Conservation (phyloP, 1,140 invertebrate genomes). For the Coptotermes formosanus region DNA sequence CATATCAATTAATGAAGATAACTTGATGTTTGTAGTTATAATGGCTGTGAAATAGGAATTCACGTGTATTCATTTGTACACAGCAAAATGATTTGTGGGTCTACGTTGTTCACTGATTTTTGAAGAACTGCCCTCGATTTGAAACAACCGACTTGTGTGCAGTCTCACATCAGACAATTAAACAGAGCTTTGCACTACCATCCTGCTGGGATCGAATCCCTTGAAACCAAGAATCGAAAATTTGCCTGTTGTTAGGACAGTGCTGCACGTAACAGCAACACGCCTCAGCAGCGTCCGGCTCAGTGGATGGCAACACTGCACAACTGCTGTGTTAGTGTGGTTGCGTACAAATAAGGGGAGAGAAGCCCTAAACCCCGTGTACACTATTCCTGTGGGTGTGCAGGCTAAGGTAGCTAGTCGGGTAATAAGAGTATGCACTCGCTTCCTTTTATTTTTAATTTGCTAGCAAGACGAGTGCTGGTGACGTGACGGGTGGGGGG, state of each 20-base stretch:
- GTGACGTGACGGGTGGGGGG: neutral
- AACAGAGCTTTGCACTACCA: too few relatives aligned
- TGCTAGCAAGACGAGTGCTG: slow-evolving; percentile 23
- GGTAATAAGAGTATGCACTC: neutral
- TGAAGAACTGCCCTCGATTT: too few relatives aligned
- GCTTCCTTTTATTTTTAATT: slow-evolving; percentile 30
- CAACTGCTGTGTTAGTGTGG: slow-evolving; percentile 26
- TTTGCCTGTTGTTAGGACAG: neutral
- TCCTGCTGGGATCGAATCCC: neutral
- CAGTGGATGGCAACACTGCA: slow-evolving; percentile 26
- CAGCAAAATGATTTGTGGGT: too few relatives aligned
- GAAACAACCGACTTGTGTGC: too few relatives aligned
- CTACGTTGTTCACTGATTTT: too few relatives aligned
- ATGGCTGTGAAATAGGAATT: too few relatives aligned
- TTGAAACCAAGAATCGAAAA: neutral
- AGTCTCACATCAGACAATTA: too few relatives aligned
- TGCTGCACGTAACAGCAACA: neutral
- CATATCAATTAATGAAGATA: too few relatives aligned
- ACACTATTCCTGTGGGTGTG: slow-evolving; percentile 5
- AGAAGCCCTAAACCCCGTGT: neutral
- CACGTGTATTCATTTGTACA: too few relatives aligned
- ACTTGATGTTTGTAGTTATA: too few relatives aligned
- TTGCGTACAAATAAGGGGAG: slow-evolving; percentile 26
- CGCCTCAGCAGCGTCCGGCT: neutral
- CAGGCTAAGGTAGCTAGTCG: neutral